Base-by-base conservation (phyloP, 2,888 invertebrate species). In the Plebejus argus region DNA sequence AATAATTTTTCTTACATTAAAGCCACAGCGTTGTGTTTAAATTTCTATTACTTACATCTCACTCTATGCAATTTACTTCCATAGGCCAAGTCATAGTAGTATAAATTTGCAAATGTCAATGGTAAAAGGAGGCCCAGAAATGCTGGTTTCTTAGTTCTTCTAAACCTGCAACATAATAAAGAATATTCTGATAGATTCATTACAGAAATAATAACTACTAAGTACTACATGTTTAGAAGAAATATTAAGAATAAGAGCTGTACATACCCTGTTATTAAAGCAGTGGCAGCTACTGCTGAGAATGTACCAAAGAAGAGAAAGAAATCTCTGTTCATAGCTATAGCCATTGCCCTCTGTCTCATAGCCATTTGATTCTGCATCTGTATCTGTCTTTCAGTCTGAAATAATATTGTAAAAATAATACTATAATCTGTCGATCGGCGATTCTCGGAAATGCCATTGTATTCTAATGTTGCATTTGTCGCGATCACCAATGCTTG, bases 351-450 rank as follows among this genome's bases (percentile, higher is more conserved):
- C 66, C 15, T 66, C 28, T 66, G 66, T 18, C 66, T 28, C 66
- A 66, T 18, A 28, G 66, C 66, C 66, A 66, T 66, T 66, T 66
- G 66, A 66, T 66, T 66, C 28, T 66, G 66, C 66, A 66, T 18
- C 28, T 66, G 66, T 6, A 66, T 66, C 15, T 66, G 66, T 28
- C 66, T 66, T 66, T 66, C 66, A 28, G 28, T 66, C 66, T 66
- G 28, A 18, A 66, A 33, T 5, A 33, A 66, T 4, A 7, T 61
- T 61, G 23, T n/a, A 6, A n/a, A n/a, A 5, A 56, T 4, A n/a
- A 53, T 53, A 15, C 2, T 53, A 1, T 10, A 15, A 15, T n/a
- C 15, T 4, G 8, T 39, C 8, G 39, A 39, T 39, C 8, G 39
- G n/a, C n/a, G n/a, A n/a, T n/a, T n/a, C n/a, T n/a, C n/a, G n/a